Evolutionary conservation across 2,113 vertebrate species (phyloP).

Genomic region (Physeter macrocephalus): DNA sequence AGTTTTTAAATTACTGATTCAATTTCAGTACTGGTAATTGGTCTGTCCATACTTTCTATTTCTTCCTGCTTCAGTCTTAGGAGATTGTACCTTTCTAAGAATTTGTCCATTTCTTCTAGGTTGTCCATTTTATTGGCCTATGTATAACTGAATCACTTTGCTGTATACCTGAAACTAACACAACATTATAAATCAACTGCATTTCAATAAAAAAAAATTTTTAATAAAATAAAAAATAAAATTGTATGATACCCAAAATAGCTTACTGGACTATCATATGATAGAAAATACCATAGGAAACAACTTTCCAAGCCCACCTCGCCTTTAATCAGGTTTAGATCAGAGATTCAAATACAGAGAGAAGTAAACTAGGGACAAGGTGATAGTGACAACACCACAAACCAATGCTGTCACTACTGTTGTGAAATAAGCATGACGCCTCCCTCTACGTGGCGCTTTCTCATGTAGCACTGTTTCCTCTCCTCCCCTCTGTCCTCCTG

Average conservation of each 20-base stretch:
- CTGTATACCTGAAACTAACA: rapidly evolving
- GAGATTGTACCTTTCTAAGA: too few species aligned
- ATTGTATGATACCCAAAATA: not conserved
- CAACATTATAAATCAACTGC: not conserved
- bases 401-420: rapidly evolving
- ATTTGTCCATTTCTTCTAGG: too few species aligned
- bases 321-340: not conserved
- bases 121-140: not conserved
- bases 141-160: too few species aligned
- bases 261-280: not conserved
- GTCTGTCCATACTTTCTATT: too few species aligned
- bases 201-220: rapidly evolving
- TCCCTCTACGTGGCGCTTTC: rapidly evolving
- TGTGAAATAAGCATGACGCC: rapidly evolving
- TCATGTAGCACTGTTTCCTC: rapidly evolving
- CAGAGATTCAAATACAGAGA: not conserved
- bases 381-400: rapidly evolving
- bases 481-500: not conserved
- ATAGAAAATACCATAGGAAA: not conserved
- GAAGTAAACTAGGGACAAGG: not conserved
- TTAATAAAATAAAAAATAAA: not conserved
- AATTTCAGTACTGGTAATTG: too few species aligned
- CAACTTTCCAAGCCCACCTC: not conserved
- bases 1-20: too few species aligned
- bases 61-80: too few species aligned